Evolutionary conservation across 2,113 vertebrate genomes (phyloP), one percentile per base, ranked within the genome.

Genomic region (Archilochus colubris): DNA sequence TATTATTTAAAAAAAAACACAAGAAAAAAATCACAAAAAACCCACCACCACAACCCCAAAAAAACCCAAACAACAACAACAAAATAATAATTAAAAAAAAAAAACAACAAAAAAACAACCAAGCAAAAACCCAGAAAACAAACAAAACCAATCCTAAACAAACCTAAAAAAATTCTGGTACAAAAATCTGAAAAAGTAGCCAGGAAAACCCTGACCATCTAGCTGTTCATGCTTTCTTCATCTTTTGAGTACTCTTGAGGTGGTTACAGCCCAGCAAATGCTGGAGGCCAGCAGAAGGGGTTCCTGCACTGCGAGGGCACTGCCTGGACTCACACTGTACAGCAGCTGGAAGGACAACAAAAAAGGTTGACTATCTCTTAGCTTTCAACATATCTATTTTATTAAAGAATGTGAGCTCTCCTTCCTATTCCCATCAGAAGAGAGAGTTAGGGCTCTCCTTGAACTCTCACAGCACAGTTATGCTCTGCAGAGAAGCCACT

Each of bases 221-320:
- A 64, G 44, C 54, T 76, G 38, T 24, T 75, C 31, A 43, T 17
- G 14, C 13, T 43, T 36, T 25, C 21, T 33, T 40, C 55, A 36
- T 59, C 44, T 68, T 73, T 25, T 63, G 54, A 17, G 27, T 19
- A 6, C 36, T n/a, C 44, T 4, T 5, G 14, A 36, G 4, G 48
- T 38, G 80, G 40, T 4, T 7, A 7, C 48, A 83, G 73, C 2
- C 21, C 23, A 64, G 86, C 24, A 57, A 61, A 27, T 4, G 4
- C 1, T 5, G 33, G 22, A 3, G 10, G 18, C 30, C 23, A 43
- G 0, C 17, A 28, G 51, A 76, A 40, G 0, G n/a, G 61, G 38
- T 30, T 2, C 4, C 38, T 33, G 66, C 67, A 2, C 51, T 8
- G 33, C 1, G 2, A 17, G n/a, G 24, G 50, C 48, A 5, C 27